Percentiles rank a stretch among this genome's conserved stretches.
Conservation (phyloP, 2,113 vertebrate species). For the Anoplopoma fimbria region DNA sequence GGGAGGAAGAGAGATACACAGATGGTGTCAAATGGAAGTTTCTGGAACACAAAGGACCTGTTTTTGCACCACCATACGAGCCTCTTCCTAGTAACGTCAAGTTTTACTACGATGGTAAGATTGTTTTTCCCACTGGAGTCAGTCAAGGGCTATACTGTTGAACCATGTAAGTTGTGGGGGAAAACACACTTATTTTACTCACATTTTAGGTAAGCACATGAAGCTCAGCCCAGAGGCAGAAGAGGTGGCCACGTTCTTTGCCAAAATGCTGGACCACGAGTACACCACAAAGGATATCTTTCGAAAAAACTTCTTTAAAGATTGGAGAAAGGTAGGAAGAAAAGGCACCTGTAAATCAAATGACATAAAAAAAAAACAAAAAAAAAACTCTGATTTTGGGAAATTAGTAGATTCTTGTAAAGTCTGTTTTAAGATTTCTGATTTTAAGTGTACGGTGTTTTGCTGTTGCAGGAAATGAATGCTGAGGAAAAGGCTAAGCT, state of each 20-base stretch:
- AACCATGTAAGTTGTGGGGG: neutral
- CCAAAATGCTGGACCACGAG: slow-evolving; percentile 98
- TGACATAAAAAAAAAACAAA: no score
- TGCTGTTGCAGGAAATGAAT: slow-evolving; percentile 92
- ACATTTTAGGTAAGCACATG: slow-evolving; percentile 89
- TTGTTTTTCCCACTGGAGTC: neutral
- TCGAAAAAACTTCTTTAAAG: slow-evolving; percentile 99
- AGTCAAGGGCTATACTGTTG: no score
- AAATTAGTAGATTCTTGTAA: neutral
- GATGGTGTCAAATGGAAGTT: slow-evolving; percentile 98
- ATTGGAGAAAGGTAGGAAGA: slow-evolving; percentile 94
- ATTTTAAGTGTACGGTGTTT: neutral
- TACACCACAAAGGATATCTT: slow-evolving; percentile 99
- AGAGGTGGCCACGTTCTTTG: slow-evolving; percentile 98
- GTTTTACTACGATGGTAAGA: slow-evolving; percentile 96
- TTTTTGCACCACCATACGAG: slow-evolving; percentile 96
- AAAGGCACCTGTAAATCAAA: neutral
- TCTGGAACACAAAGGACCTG: slow-evolving; percentile 97
- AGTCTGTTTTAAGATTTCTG: neutral
- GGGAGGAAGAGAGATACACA: slow-evolving; percentile 97
- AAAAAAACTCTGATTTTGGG: no score
- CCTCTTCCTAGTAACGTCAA: slow-evolving; percentile 92
- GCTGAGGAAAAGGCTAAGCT: slow-evolving; percentile 91
- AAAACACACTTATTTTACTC: neutral
- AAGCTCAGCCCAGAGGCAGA: slow-evolving; percentile 94